Base-by-base conservation (phyloP, 2,888 invertebrate species). In the Latrodectus elegans region DNA sequence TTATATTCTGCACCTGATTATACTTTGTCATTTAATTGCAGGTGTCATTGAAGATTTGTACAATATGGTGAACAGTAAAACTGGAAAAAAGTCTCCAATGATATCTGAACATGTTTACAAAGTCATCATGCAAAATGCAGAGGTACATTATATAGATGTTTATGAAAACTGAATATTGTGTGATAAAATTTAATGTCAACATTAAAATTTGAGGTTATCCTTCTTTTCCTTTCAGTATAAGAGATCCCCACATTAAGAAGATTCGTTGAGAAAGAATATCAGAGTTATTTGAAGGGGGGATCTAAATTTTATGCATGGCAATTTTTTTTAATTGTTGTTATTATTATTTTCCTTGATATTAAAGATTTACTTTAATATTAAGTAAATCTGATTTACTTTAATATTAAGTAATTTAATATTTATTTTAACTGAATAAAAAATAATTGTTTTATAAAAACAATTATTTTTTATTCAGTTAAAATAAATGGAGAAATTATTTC, bases 21-120 rank as follows among this genome's bases (percentile, higher is more conserved):
- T 22, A 22, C 1, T 38, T 38, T 38, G 38, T 38, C 38, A 6
- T 38, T 60, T 49, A 52, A 86, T 91, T 91, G 60, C 93, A 96
- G 98, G 99, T 92, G 99, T 99, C 0, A 96, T 99, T 93, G 94
- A 95, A 89, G 97, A 96, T 92, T 93, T 99, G 81, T 95, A 96
- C 92, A 94, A 95, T 89, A 94, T 96, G 92, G 92, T 94, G 72
- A 95, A 96, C 92, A 94, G 95, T 55, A 94, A 95, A 90, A 97
- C 96, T 14, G 94, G 95, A n/a, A 92, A 94, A 90, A 93, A 92
- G 73, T 94, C 95, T 4, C 97, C 99, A 11, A 95, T 98, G 95
- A 96, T 99, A 89, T 96, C 97, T 0, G 95, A 97, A 70, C 94
- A 94, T 89, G 95, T 96, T 91, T 95, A 96, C 91, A 94, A 95